Base-by-base conservation (phyloP, 2,113 vertebrate species). In the Halichoeres trimaculatus region DNA sequence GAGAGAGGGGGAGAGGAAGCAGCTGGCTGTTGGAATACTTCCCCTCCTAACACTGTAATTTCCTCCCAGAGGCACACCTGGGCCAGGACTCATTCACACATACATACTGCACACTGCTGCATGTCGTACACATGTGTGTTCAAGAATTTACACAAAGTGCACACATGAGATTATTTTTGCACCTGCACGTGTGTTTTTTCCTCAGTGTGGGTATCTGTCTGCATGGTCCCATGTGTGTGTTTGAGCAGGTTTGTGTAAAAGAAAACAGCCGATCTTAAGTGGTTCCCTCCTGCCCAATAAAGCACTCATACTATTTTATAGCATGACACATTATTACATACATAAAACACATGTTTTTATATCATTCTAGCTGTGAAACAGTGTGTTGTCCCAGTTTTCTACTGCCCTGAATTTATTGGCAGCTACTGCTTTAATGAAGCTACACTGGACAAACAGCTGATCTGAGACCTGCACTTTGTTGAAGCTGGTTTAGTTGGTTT, bases 1-100 rank as follows among this genome's bases (percentile, higher is more conserved):
- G 70, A 73, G 60, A 86, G 85, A 71, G 59, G 54, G 65, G 43
- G 64, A 84, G 76, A 85, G 85, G 89, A 88, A 90, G 86, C 88
- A 91, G 85, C 88, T 91, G 88, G 87, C 73, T 84, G 88, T 70
- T 86, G 74, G 70, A 92, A 87, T 76, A 84, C 88, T 86, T 91
- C 85, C 80, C 72, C 74, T 88, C 70, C 78, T 61, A 71, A 80
- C 78, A 77, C 83, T 85, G 82, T 85, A 84, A 90, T 91, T 90
- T 90, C 84, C 83, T 88, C 85, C 74, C 78, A 67, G 63, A 88
- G 81, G 86, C 70, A 75, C 88, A 90, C 89, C 89, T 91, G 88
- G 82, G 56, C 83, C 50, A 16, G 56, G 55, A 66, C 74, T 71
- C 52, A 64, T 76, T 80, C 83, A 76, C 80, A 83, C 68, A 70